Evolutionary conservation across 2,797 vertebrate genomes (phyloP).

Genomic region (Florisuga fusca): DNA sequence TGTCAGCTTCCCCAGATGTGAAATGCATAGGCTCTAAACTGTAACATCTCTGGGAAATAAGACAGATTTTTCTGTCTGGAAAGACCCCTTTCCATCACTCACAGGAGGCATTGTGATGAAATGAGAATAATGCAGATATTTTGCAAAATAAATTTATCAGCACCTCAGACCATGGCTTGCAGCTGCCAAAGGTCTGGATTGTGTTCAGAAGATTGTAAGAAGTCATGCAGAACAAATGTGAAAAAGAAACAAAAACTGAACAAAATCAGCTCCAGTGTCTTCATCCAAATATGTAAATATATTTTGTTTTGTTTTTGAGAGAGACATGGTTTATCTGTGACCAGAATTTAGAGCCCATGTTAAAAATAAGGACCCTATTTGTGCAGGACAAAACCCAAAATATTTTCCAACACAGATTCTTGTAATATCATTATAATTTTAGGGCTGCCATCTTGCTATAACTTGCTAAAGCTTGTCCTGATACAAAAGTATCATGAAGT

Average conservation of each 20-base stretch:
- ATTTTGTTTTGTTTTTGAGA: too few species aligned
- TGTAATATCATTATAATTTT: neutral
- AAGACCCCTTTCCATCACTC: neutral
- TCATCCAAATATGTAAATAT: too few species aligned
- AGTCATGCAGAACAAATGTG: neutral
- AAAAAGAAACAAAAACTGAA: neutral
- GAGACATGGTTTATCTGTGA: too few species aligned
- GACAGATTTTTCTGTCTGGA: neutral
- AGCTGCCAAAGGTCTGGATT: neutral
- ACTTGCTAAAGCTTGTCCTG: neutral
- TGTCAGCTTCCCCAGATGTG: constrained; percentile 51
- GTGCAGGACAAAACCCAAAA: too few species aligned
- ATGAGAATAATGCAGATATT: neutral
- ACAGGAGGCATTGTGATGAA: constrained; percentile 9
- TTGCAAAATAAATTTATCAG: neutral
- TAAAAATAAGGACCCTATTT: too few species aligned
- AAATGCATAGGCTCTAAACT: constrained; percentile 17
- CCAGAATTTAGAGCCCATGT: too few species aligned
- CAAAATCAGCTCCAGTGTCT: too few species aligned
- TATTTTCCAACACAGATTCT: neutral
- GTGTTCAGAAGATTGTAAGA: neutral
- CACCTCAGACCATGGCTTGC: neutral
- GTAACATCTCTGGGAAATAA: constrained; percentile 39
- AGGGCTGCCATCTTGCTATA: neutral
- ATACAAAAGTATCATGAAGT: neutral